Evolutionary conservation across 2,113 vertebrate species (phyloP), one percentile per base, ranked within the genome.

Genomic region (Capricornis sumatraensis): DNA sequence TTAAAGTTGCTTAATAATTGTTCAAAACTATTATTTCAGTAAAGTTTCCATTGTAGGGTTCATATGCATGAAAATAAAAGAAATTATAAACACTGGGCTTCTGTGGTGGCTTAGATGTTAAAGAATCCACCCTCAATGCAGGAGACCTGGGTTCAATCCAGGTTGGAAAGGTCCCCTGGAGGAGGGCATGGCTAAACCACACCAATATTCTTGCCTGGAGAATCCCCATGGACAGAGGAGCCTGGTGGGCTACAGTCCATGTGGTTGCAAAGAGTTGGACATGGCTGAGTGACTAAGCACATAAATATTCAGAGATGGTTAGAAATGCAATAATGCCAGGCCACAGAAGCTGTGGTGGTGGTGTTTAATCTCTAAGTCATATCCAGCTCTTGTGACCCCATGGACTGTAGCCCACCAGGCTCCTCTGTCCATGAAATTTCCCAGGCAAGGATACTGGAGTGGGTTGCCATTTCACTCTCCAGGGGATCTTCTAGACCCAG

Each of bases 101-200:
- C n/a, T 23, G n/a, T 12, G 19, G 19, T 40, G n/a, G 67, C 67
- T 71, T 36, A 71, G 17, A 23, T 40, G 67, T 71, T 23, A 71
- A 36, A 71, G n/a, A 71, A 71, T 40, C 9, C 0, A 0, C 19
- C n/a, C 4, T 0, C n/a, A 71, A 19, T 71, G 67, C 10, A 71
- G 19, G n/a, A 71, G 19, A 40, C n/a, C 10, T 40, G 67, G 67
- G 67, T 71, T 71, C 67, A 71, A 1, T 40, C 67, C 0, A 2
- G 5, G 9, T 23, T 71, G n/a, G n/a, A 36, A 40, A 40, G 10
- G 5, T 40, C n/a, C 67, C 19, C n/a, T 71, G 67, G n/a, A 71
- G 19, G n/a, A 36, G 19, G 67, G 10, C 67, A 12, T 40, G n/a
- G 67, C 19, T 71, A 71, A 40, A 71, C 19, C 19, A 36, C 0